A percentile compares a stretch with the other conserved stretches of the same genome.
Conservation (phyloP, 2,797 vertebrate species). For the Pangasius macronema region DNA sequence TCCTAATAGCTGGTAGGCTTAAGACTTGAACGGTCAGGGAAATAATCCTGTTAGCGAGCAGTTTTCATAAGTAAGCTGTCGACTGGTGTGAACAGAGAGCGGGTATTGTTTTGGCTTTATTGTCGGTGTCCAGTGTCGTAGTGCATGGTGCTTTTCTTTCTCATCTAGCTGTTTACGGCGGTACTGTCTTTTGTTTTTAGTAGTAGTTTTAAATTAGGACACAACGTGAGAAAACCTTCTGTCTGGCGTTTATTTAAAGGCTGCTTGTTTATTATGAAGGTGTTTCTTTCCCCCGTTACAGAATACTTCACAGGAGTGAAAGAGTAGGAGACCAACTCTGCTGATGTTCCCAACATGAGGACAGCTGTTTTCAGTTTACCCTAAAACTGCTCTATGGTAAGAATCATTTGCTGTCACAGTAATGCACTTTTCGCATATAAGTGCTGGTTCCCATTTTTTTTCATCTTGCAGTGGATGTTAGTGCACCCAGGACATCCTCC, state of each 20-base stretch:
- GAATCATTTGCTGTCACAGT: background rate
- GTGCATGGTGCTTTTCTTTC: background rate
- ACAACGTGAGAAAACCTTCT: background rate
- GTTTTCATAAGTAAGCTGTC: background rate
- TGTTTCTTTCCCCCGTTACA: constrained; percentile 15
- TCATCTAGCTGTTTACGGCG: background rate
- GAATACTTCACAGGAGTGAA: constrained; percentile 19
- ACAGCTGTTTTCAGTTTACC: constrained; percentile 25
- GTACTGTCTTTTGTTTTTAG: background rate
- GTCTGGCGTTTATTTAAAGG: background rate
- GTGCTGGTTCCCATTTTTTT: background rate
- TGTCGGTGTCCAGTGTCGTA: background rate
- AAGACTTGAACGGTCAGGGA: background rate
- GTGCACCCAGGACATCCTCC: too few species aligned
- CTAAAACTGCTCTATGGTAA: constrained; percentile 45
- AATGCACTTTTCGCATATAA: background rate
- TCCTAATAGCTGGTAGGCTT: background rate
- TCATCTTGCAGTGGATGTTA: background rate
- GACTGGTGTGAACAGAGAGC: background rate
- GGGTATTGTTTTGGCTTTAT: background rate
- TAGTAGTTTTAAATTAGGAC: background rate
- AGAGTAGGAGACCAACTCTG: constrained; percentile 6
- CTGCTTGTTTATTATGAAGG: background rate
- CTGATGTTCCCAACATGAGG: constrained; percentile 40
- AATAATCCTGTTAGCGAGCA: background rate